These are phyloP conservation scores for Drosophila kambysellisi DNA, from an alignment of 2,888 invertebrate genomes.

Conservation along the genomic window DNA sequence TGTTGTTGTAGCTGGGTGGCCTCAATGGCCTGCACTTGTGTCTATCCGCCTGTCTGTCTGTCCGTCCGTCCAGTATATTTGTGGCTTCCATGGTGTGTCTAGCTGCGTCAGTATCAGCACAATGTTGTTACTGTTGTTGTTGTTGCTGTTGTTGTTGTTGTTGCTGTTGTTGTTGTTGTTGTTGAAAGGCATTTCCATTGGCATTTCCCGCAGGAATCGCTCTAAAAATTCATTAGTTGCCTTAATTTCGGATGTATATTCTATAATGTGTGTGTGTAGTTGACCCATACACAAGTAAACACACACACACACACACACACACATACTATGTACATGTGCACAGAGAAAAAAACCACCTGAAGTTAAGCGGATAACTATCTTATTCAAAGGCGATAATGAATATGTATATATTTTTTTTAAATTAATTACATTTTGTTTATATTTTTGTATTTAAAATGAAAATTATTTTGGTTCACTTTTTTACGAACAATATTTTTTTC, in stretches of 20 bases:
- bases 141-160: neutral
- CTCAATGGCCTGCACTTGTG: slow-evolving; percentile 32
- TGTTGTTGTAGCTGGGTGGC: slow-evolving; percentile 21
- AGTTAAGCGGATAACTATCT: neutral
- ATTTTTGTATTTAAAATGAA: too few relatives aligned
- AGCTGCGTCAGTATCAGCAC: slow-evolving; percentile 29
- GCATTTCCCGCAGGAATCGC: slow-evolving; percentile 74
- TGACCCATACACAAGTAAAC: neutral
- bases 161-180: neutral
- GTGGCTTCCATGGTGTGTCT: slow-evolving; percentile 60
- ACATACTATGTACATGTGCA: neutral
- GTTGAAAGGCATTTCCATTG: slow-evolving; percentile 39
- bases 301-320: neutral
- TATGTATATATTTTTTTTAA: too few relatives aligned
- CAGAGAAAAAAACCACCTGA: neutral
- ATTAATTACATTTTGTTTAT: too few relatives aligned
- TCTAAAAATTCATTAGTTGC: slow-evolving; percentile 79
- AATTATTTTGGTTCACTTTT: too few relatives aligned
- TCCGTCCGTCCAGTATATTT: slow-evolving; percentile 40
- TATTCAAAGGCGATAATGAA: too few relatives aligned
- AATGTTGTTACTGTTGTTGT: slow-evolving; percentile 7
- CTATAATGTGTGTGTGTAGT: slow-evolving; percentile 28
- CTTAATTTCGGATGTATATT: slow-evolving; percentile 58
- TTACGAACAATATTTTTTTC: too few relatives aligned
- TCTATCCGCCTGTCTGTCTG: slow-evolving; percentile 26